Base-by-base conservation (phyloP, 2,113 vertebrate genomes). In the Urocolius indicus region DNA sequence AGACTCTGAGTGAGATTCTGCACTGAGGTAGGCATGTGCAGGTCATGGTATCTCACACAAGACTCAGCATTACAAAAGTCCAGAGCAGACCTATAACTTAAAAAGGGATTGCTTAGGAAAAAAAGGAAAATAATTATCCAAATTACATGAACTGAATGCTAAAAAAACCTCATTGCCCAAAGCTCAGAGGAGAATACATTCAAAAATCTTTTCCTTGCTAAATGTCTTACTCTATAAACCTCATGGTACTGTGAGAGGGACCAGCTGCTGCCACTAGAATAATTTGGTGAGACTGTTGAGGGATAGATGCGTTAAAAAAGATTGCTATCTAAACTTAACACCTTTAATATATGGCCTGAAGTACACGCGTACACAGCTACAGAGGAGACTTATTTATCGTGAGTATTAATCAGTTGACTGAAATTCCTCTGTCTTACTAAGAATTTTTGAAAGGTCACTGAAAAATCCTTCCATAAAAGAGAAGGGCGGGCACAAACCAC, bases 21-120 rank as follows among this genome's bases (percentile, higher is more conserved):
- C 18, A 16, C 2, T 45, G 5, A 2, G 72, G 38, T 49, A 45
- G 41, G 5, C 18, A 32, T 6, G 13, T 43, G 10, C 26, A 67
- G 20, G 17, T 71, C 38, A 18, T 1, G 0, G 5, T 57, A 27
- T 43, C 16, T 17, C 7, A 22, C 63, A 57, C 38, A 0, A 1
- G n/a, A 62, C 16, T 30, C 8, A 55, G 6, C 6, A 52, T 10
- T 11, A 20, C 3, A 1, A 11, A 34, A 68, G 6, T 45, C 34
- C 41, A n/a, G 20, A 68, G 45, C 4, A 73, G 21, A 72, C 5
- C 7, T 83, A 16, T 52, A 55, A 38, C 21, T 78, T 43, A 38
- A 41, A 32, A 72, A 32, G 16, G 30, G 8, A 9, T 65, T 82
- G 78, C 7, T 19, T 63, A 29, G 32, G 38, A 78, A 71, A 94